Conservation (phyloP, 2,113 vertebrate species). For the Dasyornis broadbenti region DNA sequence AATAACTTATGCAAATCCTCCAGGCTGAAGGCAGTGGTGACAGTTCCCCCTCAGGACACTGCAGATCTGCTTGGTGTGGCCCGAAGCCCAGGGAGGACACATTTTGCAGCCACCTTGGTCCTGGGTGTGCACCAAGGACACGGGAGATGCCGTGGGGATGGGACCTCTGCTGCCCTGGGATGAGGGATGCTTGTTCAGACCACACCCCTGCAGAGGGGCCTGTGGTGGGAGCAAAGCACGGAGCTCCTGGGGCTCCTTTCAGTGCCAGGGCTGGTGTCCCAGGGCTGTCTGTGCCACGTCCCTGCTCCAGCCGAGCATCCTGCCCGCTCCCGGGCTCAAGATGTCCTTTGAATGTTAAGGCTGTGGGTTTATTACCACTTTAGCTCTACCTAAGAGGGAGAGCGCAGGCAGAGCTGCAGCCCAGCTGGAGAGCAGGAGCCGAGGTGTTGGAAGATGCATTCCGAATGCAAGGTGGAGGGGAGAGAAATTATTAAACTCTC, state of each 20-base stretch:
- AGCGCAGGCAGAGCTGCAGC: not conserved
- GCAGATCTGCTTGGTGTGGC: not conserved
- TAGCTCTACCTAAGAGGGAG: not conserved
- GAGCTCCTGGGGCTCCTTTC: rapidly evolving
- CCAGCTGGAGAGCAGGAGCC: not conserved
- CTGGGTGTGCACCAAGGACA: not conserved
- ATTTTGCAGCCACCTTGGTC: not conserved
- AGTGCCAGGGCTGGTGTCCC: not conserved
- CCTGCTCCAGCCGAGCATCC: not conserved
- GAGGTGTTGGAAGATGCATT: slow-evolving; percentile 27
- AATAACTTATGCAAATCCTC: not conserved
- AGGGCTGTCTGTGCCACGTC: rapidly evolving
- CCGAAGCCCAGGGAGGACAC: not conserved
- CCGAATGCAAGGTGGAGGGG: slow-evolving; percentile 55
- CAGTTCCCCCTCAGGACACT: not conserved
- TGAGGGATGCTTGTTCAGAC: rapidly evolving
- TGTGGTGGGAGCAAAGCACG: not conserved
- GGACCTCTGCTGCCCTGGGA: not conserved
- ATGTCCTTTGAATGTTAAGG: not conserved
- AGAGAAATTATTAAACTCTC: slow-evolving; percentile 70
- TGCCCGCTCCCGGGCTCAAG: rapidly evolving
- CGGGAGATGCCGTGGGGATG: not conserved
- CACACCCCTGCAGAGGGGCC: not conserved
- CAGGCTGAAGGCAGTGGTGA: not conserved
- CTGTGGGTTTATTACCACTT: not conserved